Base-by-base conservation (phyloP, 2,888 invertebrate genomes). In the Tortricodes alternella region DNA sequence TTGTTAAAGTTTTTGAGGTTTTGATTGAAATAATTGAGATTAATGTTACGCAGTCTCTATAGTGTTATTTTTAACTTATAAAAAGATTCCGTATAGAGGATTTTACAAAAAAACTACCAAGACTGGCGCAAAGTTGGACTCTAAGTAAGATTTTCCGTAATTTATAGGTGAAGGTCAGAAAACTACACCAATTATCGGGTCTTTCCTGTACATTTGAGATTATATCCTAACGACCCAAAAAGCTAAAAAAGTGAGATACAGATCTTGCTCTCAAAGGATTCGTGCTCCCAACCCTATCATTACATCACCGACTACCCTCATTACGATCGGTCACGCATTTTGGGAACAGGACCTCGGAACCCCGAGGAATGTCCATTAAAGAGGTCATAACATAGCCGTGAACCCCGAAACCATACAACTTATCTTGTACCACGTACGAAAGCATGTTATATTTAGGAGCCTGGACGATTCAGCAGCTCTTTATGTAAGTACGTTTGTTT, bases 331-430 rank as follows among this genome's bases (percentile, higher is more conserved):
- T 61, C 63, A 61, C 60, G 62, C 58, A 27, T 55, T 53, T 62
- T 29, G 49, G 48, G 58, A 73, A 73, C 71, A 70, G 64, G 66
- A 66, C 55, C 60, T 49, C 62, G 64, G 60, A 63, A 61, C 55
- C 61, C 64, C 60, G 27, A 61, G 69, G 74, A 71, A 78, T 76
- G 70, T 62, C 75, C 78, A 78, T 78, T 77, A 80, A 76, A 79
- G 46, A 34, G 43, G 32, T 48, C 56, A 38, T 52, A 52, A 27
- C 11, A 11, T 21, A 21, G 15, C 49, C 21, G 16, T 46, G 46
- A 27, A 46, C 44, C 39, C 46, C 46, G 34, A 41, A 51, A 52
- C 23, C 8, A 8, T 18, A 16, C 6, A 37, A 35, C 11, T 29
- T 29, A n/a, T 27, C 11, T 29, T 3, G 4, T n/a, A 27, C 27